Percentiles rank a stretch among this genome's conserved stretches.
Evolutionary conservation across 2,113 vertebrate species (phyloP).

Genomic region (Erythrocebus patas): DNA sequence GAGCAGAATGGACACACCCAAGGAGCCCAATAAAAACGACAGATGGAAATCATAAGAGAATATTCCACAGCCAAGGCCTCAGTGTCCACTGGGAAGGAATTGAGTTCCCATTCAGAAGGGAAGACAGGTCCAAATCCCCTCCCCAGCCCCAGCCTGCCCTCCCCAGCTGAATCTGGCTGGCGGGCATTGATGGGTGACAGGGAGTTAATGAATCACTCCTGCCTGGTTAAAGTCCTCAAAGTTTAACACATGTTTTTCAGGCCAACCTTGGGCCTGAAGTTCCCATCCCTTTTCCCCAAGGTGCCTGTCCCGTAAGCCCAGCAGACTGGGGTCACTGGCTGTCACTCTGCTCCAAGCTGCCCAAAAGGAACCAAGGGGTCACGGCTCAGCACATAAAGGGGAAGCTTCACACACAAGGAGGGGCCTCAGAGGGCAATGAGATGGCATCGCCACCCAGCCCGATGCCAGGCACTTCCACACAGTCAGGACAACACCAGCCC

Average conservation of each 20-base stretch:
- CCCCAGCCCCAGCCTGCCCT: not conserved
- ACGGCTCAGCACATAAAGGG: not conserved
- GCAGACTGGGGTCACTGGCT: not conserved
- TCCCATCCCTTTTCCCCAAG: not conserved
- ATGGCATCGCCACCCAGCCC: not conserved
- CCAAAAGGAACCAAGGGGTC: not conserved
- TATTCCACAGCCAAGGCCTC: not conserved
- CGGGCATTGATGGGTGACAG: not conserved
- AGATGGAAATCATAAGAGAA: not conserved
- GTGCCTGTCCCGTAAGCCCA: not conserved
- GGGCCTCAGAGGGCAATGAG: not conserved
- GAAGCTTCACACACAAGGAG: not conserved
- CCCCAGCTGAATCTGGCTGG: not conserved
- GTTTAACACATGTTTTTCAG: not conserved
- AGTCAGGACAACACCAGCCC: too few species aligned
- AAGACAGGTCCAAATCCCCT: not conserved
- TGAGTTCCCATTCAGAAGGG: not conserved
- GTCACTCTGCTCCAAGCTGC: not conserved
- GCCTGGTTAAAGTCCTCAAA: constrained; percentile 30
- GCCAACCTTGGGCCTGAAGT: not conserved
- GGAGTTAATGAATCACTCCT: constrained; percentile 37
- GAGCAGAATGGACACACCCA: not conserved
- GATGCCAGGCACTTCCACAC: not conserved
- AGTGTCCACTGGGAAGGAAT: not conserved
- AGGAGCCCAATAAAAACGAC: not conserved